Percentiles rank a stretch among this genome's conserved stretches.
Evolutionary conservation across 2,113 vertebrate species (phyloP).

Genomic region (Quiscalus mexicanus): DNA sequence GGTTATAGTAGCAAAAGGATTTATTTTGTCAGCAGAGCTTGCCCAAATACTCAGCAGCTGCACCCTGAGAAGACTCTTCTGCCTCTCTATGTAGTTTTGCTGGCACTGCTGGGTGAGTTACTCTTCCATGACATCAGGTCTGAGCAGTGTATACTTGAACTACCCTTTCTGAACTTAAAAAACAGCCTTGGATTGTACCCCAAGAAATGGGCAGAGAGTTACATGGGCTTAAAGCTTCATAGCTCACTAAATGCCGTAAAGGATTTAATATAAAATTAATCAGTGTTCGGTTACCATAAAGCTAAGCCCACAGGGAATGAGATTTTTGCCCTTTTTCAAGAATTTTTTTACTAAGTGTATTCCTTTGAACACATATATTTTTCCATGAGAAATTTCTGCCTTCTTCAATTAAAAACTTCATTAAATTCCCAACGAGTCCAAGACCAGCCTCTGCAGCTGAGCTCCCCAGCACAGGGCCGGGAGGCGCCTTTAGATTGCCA

Average conservation of each 20-base stretch:
- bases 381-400: neutral
- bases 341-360: neutral
- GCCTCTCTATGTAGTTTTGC: neutral
- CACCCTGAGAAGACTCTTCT: neutral
- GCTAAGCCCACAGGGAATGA: neutral
- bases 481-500: neutral
- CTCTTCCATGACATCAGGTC: neutral
- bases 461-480: too few relatives aligned
- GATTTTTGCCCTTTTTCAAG: neutral
- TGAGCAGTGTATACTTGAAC: neutral
- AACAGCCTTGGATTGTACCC: neutral
- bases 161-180: neutral
- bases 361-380: neutral
- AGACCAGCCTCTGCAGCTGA: neutral
- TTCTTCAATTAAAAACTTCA: neutral
- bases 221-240: neutral
- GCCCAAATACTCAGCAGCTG: neutral
- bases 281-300: neutral
- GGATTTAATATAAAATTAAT: neutral
- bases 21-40: neutral
- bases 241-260: neutral
- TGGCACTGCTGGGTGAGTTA: neutral
- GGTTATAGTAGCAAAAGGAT: neutral
- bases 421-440: neutral
- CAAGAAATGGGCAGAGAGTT: neutral